Evolutionary conservation across 2,797 vertebrate genomes (phyloP).

Genomic region (Chrysocyon brachyurus): DNA sequence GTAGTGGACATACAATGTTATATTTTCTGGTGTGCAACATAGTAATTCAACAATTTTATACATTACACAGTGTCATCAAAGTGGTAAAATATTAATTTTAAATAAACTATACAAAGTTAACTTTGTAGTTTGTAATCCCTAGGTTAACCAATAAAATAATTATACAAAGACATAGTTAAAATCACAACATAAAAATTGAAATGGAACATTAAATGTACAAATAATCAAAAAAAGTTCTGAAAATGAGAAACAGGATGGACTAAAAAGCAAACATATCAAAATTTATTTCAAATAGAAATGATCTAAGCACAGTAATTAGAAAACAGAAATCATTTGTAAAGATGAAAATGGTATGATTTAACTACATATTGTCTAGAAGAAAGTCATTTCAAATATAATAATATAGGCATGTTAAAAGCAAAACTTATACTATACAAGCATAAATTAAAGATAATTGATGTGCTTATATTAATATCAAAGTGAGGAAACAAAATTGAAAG

Average conservation of each 20-base stretch:
- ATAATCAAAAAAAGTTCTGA: not conserved
- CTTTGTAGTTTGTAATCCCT: not conserved
- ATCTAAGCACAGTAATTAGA: not conserved
- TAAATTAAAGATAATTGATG: not conserved
- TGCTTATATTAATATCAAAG: not conserved
- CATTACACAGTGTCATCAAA: not conserved
- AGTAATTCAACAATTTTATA: no score
- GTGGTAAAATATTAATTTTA: not conserved
- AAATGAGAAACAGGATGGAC: not conserved
- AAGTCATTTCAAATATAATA: not conserved
- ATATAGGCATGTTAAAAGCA: not conserved
- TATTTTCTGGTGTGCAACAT: no score
- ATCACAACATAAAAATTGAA: not conserved
- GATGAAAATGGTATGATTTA: not conserved
- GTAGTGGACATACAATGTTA: no score
- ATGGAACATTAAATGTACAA: not conserved
- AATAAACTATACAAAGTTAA: not conserved
- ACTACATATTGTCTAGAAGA: no score
- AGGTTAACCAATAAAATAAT: not conserved
- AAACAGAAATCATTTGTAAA: not conserved
- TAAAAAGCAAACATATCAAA: not conserved
- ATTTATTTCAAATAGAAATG: not conserved
- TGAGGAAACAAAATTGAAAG: not conserved
- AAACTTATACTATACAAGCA: not conserved
- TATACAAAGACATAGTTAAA: not conserved